Base-by-base conservation (phyloP, 2,888 invertebrate genomes). In the Temnothorax unifasciatus region DNA sequence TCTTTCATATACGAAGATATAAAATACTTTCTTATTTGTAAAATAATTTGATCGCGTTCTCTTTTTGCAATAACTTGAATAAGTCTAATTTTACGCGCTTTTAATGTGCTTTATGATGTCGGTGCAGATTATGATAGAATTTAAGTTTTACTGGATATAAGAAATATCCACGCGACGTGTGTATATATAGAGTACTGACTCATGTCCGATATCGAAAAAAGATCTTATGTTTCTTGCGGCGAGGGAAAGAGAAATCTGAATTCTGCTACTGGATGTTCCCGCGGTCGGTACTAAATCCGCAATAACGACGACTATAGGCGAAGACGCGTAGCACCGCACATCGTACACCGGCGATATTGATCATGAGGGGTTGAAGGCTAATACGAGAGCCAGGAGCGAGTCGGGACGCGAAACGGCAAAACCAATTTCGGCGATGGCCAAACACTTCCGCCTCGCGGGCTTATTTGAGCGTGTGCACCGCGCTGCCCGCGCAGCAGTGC, bases 341-440 rank as follows among this genome's bases (percentile, higher is more conserved):
- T 18, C 47, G 18, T 79, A 59, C 41, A 50, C 25, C 25, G 21
- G 15, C 47, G 38, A 81, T 81, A 81, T 81, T 50, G 59, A 73
- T 79, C 38, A 57, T 44, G 47, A 3, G 29, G 44, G 4, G 38
- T 4, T 18, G 44, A 38, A 25, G 75, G 52, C n/a, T 77, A 47
- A 47, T 73, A 61, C 11, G 57, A 54, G 57, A 54, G 59, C 18
- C 52, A 21, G 29, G 68, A 29, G 69, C 77, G 68, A 69, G 69
- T 47, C 59, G 77, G 52, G 25, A 76, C 52, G 66, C 64, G 63
- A 74, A 77, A 82, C 61, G 73, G 64, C 74, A 84, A 84, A 86
- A 84, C 76, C 84, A 84, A 86, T 86, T 86, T 84, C 71, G 73
- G 50, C 66, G 82, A 82, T 82, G 82, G 82, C 68, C 86, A 84